Conservation (phyloP, 1,140 invertebrate species). For the Magallana ariakensis region DNA sequence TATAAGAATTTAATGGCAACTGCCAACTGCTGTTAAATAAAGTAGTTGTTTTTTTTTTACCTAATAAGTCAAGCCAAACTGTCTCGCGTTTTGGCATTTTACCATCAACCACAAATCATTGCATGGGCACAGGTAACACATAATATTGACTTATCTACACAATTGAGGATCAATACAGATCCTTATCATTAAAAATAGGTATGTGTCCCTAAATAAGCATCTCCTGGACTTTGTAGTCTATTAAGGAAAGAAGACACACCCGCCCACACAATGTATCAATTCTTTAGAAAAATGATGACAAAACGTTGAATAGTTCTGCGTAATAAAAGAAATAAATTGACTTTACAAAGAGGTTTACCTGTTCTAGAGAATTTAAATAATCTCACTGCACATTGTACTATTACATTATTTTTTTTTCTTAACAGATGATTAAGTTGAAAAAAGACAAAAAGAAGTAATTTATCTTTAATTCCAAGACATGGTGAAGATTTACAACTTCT, state of each 20-base stretch:
- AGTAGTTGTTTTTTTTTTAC: background rate
- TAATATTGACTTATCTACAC: conserved; percentile 4
- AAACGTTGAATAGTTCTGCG: no score
- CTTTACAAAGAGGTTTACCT: no score
- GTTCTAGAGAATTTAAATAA: no score
- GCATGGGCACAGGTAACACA: background rate
- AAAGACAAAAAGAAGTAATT: no score
- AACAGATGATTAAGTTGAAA: background rate
- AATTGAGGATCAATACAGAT: conserved; percentile 10
- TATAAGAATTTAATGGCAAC: background rate
- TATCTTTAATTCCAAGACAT: background rate
- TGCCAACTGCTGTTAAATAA: background rate
- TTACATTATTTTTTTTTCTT: background rate
- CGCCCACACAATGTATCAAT: background rate
- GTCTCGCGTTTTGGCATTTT: conserved; percentile 9
- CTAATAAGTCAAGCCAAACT: conserved; percentile 3
- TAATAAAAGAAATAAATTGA: no score
- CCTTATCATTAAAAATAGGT: background rate
- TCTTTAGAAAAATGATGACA: background rate
- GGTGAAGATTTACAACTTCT: background rate
- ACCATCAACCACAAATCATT: background rate
- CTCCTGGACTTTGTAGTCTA: background rate
- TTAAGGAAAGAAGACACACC: background rate
- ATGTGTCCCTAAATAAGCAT: background rate
- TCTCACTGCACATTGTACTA: no score